phyloP scores from a whole-genome alignment of 2,888 invertebrate species.

The Barypeithes pellucidus region DNA sequence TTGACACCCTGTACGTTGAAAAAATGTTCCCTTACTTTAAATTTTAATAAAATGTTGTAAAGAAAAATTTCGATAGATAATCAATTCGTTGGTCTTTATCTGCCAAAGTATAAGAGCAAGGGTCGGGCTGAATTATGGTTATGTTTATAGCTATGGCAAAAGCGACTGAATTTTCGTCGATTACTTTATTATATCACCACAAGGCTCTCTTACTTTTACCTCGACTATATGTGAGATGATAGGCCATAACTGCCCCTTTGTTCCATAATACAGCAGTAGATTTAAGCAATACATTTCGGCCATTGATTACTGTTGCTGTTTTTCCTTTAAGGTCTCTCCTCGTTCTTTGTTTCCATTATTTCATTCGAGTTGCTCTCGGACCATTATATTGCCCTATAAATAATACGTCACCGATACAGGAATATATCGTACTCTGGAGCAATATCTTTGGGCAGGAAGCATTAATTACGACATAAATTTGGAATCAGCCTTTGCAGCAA shows the following conservation, averaged over 20 bases:
- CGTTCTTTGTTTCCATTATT: conserved; percentile 64
- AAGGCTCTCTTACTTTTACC: conserved; percentile 67
- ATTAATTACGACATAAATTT: conserved; percentile 63
- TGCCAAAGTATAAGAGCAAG: conserved; percentile 62
- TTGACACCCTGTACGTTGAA: too few relatives aligned
- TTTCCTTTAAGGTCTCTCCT: conserved; percentile 49
- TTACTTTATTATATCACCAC: conserved; percentile 70
- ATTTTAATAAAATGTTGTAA: conserved; percentile 1
- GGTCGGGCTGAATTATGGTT: conserved; percentile 69
- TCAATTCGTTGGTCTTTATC: conserved; percentile 44
- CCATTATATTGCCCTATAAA: conserved; percentile 63
- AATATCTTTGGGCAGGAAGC: conserved; percentile 61
- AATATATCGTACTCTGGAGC: conserved; percentile 62
- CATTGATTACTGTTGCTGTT: conserved; percentile 66
- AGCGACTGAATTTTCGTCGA: conserved; percentile 69
- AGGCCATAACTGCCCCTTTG: conserved; percentile 69
- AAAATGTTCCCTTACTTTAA: too few relatives aligned
- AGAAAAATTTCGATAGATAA: conserved; percentile 15
- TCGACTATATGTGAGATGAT: conserved; percentile 69
- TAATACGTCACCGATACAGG: conserved; percentile 63
- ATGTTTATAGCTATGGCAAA: conserved; percentile 69
- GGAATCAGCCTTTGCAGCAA: conserved; percentile 47
- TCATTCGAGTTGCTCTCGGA: conserved; percentile 57
- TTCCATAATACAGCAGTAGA: conserved; percentile 67
- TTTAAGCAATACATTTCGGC: conserved; percentile 67